Evolutionary conservation across 2,113 vertebrate species (phyloP).

Genomic region (Electrona antarctica): DNA sequence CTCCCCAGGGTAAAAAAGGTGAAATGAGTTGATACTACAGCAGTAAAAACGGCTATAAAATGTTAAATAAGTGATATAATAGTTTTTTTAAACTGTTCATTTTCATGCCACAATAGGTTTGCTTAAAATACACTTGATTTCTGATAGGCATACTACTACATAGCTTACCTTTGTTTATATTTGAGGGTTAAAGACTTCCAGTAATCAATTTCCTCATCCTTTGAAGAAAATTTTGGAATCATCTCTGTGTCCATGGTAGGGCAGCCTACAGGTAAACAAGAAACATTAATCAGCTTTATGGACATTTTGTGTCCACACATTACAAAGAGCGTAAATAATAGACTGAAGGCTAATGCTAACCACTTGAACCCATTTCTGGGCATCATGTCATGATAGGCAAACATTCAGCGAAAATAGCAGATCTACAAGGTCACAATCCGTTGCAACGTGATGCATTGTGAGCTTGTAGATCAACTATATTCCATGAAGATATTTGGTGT

Average conservation of each 20-base stretch:
- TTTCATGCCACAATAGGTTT: too few species aligned
- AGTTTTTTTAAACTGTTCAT: too few species aligned
- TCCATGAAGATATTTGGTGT: too few species aligned
- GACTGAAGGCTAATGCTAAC: not conserved
- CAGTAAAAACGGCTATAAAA: too few species aligned
- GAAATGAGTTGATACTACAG: too few species aligned
- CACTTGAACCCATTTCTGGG: not conserved
- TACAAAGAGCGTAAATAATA: not conserved
- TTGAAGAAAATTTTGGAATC: slow-evolving; percentile 93
- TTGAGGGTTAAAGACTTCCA: slow-evolving; percentile 94
- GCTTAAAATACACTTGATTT: too few species aligned
- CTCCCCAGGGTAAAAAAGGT: too few species aligned
- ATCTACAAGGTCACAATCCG: not conserved
- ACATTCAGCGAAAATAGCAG: not conserved
- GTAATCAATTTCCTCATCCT: slow-evolving; percentile 94
- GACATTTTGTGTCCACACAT: not conserved
- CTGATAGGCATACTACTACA: too few species aligned
- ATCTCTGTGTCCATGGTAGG: slow-evolving; percentile 97
- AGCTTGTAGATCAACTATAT: too few species aligned
- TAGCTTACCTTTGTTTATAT: slow-evolving; percentile 91
- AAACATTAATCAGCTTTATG: not conserved
- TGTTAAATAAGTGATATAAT: too few species aligned
- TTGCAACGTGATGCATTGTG: not conserved
- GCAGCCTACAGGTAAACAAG: slow-evolving; percentile 71
- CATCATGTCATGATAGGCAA: not conserved